A percentile compares a stretch with the other conserved stretches of the same genome.
Conservation (phyloP, 2,888 invertebrate species). For the Epiblema foenella region DNA sequence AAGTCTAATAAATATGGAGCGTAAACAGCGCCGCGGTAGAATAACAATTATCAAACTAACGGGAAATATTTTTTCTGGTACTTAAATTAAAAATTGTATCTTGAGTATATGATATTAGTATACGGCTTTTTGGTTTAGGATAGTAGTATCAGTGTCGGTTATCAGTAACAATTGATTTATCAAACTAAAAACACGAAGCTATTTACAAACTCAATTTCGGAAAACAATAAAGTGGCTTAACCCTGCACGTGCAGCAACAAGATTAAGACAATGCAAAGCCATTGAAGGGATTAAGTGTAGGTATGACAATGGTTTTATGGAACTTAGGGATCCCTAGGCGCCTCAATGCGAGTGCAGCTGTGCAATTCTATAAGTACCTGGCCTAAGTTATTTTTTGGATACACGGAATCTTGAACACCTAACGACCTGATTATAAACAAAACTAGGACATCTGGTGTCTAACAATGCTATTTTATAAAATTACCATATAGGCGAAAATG, state of each 20-base stretch:
- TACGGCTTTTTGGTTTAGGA: too few species aligned
- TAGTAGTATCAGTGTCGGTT: neutral
- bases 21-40: too few species aligned
- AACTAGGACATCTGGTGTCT: conserved; percentile 15
- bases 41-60: too few species aligned
- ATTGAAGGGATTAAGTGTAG: conserved; percentile 7
- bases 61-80: too few species aligned
- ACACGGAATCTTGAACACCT: conserved; percentile 9
- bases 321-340: conserved; percentile 30
- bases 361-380: conserved; percentile 33
- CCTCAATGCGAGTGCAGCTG: conserved; percentile 29
- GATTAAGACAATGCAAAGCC: conserved; percentile 20
- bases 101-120: too few species aligned
- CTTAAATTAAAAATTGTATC: too few species aligned
- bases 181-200: neutral
- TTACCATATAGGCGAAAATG: neutral
- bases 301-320: conserved; percentile 23
- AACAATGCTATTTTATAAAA: conserved; percentile 5
- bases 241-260: conserved; percentile 23
- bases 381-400: conserved; percentile 1
- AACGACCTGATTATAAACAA: conserved; percentile 2
- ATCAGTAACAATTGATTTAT: neutral
- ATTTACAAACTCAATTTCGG: neutral
- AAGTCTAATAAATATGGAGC: too few species aligned
- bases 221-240: conserved; percentile 13